A percentile compares a stretch with the other conserved stretches of the same genome.
phyloP scores from a whole-genome alignment of 2,113 vertebrate genomes.

The Nicator chloris region DNA sequence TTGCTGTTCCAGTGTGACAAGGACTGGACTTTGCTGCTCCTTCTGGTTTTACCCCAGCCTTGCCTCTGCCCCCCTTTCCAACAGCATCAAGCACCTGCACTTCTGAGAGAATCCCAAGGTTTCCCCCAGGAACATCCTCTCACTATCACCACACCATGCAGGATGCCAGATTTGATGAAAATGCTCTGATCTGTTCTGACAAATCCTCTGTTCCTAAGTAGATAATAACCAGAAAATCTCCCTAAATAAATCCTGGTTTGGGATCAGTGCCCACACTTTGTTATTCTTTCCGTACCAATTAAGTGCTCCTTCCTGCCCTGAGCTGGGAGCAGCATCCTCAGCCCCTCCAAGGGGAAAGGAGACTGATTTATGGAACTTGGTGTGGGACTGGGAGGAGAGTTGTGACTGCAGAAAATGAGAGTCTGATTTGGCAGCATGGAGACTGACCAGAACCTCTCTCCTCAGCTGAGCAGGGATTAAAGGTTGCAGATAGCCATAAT shows the following conservation, averaged over 20 bases:
- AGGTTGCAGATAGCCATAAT: not conserved
- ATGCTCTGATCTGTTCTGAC: not conserved
- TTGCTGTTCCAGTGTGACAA: not conserved
- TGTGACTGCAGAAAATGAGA: not conserved
- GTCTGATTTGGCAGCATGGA: not conserved
- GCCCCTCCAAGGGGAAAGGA: not conserved
- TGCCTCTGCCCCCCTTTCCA: not conserved
- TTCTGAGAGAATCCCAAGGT: not conserved
- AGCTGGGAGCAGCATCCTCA: not conserved
- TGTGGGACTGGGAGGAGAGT: not conserved
- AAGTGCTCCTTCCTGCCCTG: not conserved
- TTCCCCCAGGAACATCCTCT: not conserved
- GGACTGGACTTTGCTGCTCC: not conserved
- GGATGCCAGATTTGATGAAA: not conserved
- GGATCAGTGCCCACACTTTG: not conserved
- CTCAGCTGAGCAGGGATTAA: not conserved
- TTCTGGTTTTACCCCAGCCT: fast-evolving
- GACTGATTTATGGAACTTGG: not conserved
- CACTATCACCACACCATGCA: not conserved
- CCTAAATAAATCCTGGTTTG: not conserved
- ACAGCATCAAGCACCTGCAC: not conserved
- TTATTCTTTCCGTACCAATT: not conserved
- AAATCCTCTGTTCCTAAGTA: slow-evolving; percentile 32
- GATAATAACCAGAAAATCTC: slow-evolving; percentile 33
- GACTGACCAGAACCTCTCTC: not conserved